Percentiles rank a stretch among this genome's conserved stretches.
Evolutionary conservation across 1,140 invertebrate genomes (phyloP).

Genomic region (Rhagoletis pomonella): DNA sequence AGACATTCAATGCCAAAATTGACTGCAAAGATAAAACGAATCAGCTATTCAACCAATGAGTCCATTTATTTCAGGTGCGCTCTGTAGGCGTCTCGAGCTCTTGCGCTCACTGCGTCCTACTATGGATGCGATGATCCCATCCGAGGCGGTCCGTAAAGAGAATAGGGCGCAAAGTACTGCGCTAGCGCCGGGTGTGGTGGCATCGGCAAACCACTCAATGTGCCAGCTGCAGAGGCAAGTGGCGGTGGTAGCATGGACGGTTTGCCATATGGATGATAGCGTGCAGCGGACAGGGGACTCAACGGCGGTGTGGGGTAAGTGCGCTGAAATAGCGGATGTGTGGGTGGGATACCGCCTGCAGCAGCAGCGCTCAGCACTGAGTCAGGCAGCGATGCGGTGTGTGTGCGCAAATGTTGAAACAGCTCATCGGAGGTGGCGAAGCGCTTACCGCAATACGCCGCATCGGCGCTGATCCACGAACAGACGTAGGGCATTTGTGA

Average conservation of each 20-base stretch:
- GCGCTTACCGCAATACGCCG: slow-evolving; percentile 91
- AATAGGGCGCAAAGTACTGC: slow-evolving; percentile 89
- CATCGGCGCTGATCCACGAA: slow-evolving; percentile 93
- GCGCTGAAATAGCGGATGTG: slow-evolving; percentile 82
- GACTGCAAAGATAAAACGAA: slow-evolving; percentile 14
- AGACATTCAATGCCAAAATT: slow-evolving; percentile 33
- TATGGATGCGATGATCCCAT: slow-evolving; percentile 82
- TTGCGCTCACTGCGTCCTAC: slow-evolving; percentile 56
- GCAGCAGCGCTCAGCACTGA: slow-evolving; percentile 76
- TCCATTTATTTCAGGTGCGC: slow-evolving; percentile 17
- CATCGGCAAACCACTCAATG: slow-evolving; percentile 78
- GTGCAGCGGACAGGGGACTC: slow-evolving; percentile 84
- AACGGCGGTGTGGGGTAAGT: slow-evolving; percentile 92
- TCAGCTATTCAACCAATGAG: background rate
- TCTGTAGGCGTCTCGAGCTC: slow-evolving; percentile 44
- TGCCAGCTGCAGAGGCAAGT: slow-evolving; percentile 67
- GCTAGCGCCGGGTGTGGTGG: slow-evolving; percentile 81
- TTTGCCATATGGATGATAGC: slow-evolving; percentile 92
- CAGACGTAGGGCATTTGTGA: slow-evolving; percentile 89
- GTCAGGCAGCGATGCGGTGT: slow-evolving; percentile 81
- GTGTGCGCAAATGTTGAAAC: slow-evolving; percentile 90
- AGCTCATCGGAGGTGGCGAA: slow-evolving; percentile 92
- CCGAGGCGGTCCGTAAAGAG: slow-evolving; percentile 89
- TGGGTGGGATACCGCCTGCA: slow-evolving; percentile 75
- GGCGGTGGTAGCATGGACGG: slow-evolving; percentile 78